phyloP scores from a whole-genome alignment of 2,888 invertebrate species.

The Polietes domitor region DNA sequence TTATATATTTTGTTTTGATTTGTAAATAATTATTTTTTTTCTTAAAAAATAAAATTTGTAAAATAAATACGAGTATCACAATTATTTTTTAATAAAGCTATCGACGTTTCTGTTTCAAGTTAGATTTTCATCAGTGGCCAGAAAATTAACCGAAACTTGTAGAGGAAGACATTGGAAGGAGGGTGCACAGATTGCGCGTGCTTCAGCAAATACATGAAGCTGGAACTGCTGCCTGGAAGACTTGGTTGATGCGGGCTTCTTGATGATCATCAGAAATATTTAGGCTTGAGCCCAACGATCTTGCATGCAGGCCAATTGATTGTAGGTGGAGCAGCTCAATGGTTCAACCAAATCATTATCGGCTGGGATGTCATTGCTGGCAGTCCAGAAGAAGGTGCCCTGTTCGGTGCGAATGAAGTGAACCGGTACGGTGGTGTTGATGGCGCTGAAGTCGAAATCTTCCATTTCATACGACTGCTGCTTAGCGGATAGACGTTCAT shows the following conservation, averaged over 20 bases:
- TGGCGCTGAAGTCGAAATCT: constrained; percentile 76
- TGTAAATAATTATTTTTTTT: constrained; percentile 40
- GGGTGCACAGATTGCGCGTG: constrained; percentile 11
- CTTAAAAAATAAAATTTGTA: constrained; percentile 41
- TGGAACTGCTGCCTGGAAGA: constrained; percentile 57
- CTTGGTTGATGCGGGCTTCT: constrained; percentile 5
- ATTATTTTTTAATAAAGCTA: constrained; percentile 59
- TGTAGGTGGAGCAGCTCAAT: constrained; percentile 76
- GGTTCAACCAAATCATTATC: constrained; percentile 79
- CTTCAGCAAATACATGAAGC: constrained; percentile 53
- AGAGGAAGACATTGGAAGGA: constrained; percentile 51
- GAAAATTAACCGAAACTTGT: constrained; percentile 53
- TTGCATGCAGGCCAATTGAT: constrained; percentile 76
- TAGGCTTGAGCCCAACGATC: constrained; percentile 88
- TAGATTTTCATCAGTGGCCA: constrained; percentile 31
- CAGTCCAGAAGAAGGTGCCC: constrained; percentile 92
- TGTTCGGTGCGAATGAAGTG: constrained; percentile 90
- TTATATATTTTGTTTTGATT: constrained; percentile 39
- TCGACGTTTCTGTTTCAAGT: constrained; percentile 26
- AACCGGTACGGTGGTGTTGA: constrained; percentile 82
- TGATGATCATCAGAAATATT: constrained; percentile 65
- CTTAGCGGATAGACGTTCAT: constrained; percentile 73
- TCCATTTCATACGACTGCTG: constrained; percentile 73
- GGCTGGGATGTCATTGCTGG: constrained; percentile 81
- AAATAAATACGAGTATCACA: constrained; percentile 71